Conservation (phyloP, 2,113 vertebrate genomes). For the Thermophis baileyi region DNA sequence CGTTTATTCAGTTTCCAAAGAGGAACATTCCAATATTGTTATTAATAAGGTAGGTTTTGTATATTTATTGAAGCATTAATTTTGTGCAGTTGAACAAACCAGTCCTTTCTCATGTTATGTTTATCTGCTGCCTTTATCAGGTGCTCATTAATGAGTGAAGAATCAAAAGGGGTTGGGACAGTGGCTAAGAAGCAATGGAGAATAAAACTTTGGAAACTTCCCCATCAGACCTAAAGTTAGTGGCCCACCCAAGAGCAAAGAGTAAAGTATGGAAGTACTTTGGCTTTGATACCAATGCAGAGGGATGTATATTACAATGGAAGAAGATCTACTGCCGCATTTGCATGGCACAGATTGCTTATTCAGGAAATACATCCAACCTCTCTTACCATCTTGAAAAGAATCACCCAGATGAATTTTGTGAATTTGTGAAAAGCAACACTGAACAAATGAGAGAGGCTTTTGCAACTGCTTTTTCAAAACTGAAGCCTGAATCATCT, state of each 20-base stretch:
- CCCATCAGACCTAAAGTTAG: constrained; percentile 81
- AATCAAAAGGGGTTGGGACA: constrained; percentile 65
- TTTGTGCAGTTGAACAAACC: constrained; percentile 60
- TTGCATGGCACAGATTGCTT: constrained; percentile 87
- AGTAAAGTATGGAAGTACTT: constrained; percentile 95
- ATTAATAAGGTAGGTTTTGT: constrained; percentile 55
- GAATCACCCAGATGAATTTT: constrained; percentile 83
- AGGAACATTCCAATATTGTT: constrained; percentile 40
- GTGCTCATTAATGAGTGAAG: constrained; percentile 78
- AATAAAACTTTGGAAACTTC: constrained; percentile 74
- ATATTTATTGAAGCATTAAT: constrained; percentile 42
- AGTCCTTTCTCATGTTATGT: constrained; percentile 71
- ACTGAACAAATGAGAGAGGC: constrained; percentile 84
- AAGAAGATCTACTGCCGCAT: constrained; percentile 87
- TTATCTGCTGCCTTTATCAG: constrained; percentile 84
- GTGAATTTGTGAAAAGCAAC: constrained; percentile 85
- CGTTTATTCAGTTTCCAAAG: constrained; percentile 23
- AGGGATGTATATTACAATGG: constrained; percentile 88
- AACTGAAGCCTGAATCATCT: constrained; percentile 72
- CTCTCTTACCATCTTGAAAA: constrained; percentile 89
- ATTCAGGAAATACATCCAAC: constrained; percentile 90
- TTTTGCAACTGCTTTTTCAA: constrained; percentile 77
- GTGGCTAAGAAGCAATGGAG: constrained; percentile 78
- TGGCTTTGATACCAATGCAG: constrained; percentile 86
- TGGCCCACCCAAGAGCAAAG: constrained; percentile 87